Evolutionary conservation across 2,888 invertebrate species (phyloP), one percentile per base, ranked within the genome.

Genomic region (Calephelis perditalis): DNA sequence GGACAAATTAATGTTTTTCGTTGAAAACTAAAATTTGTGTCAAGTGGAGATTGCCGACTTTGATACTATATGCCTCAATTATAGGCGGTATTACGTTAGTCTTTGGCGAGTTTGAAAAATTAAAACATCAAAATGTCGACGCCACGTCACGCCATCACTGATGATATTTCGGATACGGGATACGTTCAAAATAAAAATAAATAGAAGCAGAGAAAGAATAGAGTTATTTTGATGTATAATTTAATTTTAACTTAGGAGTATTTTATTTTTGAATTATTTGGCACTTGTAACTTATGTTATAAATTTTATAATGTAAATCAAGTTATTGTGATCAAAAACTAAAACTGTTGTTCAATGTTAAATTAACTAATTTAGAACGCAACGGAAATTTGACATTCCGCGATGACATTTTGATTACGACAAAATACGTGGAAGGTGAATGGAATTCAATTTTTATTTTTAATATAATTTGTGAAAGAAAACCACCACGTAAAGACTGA

Each of bases 401-500:
- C 49, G 58, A 52, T 57, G 46, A 59, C 57, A 52, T 35, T 54
- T 61, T 58, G 63, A 59, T 58, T 64, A 63, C 65, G 62, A 60
- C 43, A 63, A 59, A 58, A 59, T 68, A 68, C 69, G 68, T 70
- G 71, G 67, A 66, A 65, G 59, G 56, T 46, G 64, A 62, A 60
- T 59, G 43, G 12, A 49, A 47, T 54, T 62, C 54, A 37, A 45
- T 37, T 36, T 59, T 37, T 7, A 56, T 15, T 60, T 40, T 47
- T 26, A 56, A 35, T 36, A 46, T 60, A 49, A 64, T n/a, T 62
- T 57, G 37, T 66, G 54, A 65, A 65, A 68, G 67, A 72, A 67
- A 76, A 74, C 75, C 73, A 69, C 70, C 73, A 72, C 70, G 67
- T 68, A 67, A 77, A 79, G 68, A 71, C 73, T 72, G 67, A 78